Base-by-base conservation (phyloP, 2,113 vertebrate species). In the Tachysurus fulvidraco region DNA sequence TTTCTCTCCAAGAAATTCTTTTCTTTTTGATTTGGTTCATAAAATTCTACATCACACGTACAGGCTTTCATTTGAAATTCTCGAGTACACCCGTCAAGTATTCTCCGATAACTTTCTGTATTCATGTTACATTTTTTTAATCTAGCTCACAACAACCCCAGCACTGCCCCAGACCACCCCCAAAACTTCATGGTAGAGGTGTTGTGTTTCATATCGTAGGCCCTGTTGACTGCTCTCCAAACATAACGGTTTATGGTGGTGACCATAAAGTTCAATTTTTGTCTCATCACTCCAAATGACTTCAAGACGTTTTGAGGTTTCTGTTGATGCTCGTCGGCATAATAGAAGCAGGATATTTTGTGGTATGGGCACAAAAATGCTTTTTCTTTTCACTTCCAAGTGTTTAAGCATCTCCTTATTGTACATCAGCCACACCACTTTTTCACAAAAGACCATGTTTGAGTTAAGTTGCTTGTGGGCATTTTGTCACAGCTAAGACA, bases 241-340 rank as follows among this genome's bases (percentile, higher is more conserved):
- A 79, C 77, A 79, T 79, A 77, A 77, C 50, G 2, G 30, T 79
- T 79, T 79, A 16, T 55, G 54, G 77, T 36, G 17, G 28, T 57
- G 77, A 79, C 16, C n/a, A 44, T 41, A 44, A 41, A 60, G 55
- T 81, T 41, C 19, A 23, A 14, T 81, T 60, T 60, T 59, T 41
- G 54, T 59, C 54, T 59, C 77, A 80, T 80, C 77, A 59, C 77
- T 36, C 30, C 10, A 80, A 59, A 80, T 81, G 19, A 57, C 28
- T 79, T 81, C 78, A 81, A 81, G 78, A 81, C 0, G 55, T 41
- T 60, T 81, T 41, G 78, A 41, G 55, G 78, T 81, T 81, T 41
- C 30, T 14, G 55, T 81, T 19, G 10, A 81, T 59, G 78, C 36
- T 30, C 0, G 41, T 36, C 60, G 78, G 78, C 54, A 14, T 23